Evolutionary conservation across 2,888 invertebrate genomes (phyloP).

Genomic region (Fragum sueziense): DNA sequence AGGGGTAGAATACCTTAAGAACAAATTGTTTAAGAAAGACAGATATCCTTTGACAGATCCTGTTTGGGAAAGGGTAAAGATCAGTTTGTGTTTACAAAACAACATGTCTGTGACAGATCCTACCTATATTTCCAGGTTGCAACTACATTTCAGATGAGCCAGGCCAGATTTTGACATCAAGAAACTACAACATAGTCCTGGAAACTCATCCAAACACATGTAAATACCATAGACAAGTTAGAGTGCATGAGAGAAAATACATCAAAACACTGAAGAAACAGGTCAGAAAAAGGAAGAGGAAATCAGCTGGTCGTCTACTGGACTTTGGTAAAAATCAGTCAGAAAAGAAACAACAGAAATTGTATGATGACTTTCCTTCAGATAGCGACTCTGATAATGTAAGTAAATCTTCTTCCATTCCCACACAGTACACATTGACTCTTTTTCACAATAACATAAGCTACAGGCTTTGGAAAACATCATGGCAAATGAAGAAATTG

Average conservation of each 20-base stretch:
- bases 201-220: slow-evolving; percentile 74
- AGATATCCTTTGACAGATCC: too few relatives aligned
- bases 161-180: slow-evolving; percentile 67
- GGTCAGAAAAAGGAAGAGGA: not conserved
- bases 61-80: not conserved
- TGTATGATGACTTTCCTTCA: not conserved
- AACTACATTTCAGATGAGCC: slow-evolving; percentile 31
- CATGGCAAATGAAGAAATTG: too few relatives aligned
- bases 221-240: slow-evolving; percentile 64
- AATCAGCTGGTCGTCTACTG: slow-evolving; percentile 6
- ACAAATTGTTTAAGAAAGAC: too few relatives aligned
- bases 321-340: not conserved
- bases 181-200: slow-evolving; percentile 73
- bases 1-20: too few relatives aligned
- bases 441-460: too few relatives aligned
- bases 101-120: too few relatives aligned
- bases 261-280: slow-evolving; percentile 15
- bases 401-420: not conserved
- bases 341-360: not conserved
- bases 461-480: too few relatives aligned
- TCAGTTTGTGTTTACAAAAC: too few relatives aligned
- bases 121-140: slow-evolving; percentile 63
- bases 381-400: not conserved
- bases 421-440: not conserved
- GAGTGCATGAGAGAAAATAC: slow-evolving; percentile 66